phyloP scores from a whole-genome alignment of 2,797 vertebrate species.

The Onychomys torridus region DNA sequence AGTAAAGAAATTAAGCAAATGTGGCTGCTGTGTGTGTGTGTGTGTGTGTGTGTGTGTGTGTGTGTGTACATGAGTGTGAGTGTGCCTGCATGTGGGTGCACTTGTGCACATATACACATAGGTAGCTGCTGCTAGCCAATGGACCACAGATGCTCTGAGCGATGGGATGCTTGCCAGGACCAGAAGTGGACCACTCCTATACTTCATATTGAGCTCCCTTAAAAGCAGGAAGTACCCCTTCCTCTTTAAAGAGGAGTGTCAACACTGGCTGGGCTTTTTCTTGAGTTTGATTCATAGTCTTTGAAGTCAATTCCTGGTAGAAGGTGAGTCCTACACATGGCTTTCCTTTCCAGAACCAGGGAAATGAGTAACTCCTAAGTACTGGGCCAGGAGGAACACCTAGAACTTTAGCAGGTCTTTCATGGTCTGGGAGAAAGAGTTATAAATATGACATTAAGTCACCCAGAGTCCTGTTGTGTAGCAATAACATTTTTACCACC shows the following conservation, averaged over 20 bases:
- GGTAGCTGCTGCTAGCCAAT: not conserved
- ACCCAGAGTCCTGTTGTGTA: not conserved
- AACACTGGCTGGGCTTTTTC: slow-evolving; percentile 10
- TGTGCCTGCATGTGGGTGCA: not conserved
- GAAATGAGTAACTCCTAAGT: slow-evolving; percentile 71
- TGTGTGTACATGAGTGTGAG: too few species aligned
- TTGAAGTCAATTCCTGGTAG: slow-evolving; percentile 74
- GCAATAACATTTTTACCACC: not conserved
- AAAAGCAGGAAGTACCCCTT: slow-evolving; percentile 55
- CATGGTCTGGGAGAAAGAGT: not conserved
- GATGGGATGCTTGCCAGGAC: not conserved
- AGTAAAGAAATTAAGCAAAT: not conserved
- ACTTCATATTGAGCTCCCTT: not conserved
- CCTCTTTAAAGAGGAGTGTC: slow-evolving; percentile 17
- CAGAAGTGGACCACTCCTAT: slow-evolving; percentile 59
- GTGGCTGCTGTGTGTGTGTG: not conserved
- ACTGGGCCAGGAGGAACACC: slow-evolving; percentile 46
- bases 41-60: not conserved
- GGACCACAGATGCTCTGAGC: not conserved
- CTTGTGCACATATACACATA: not conserved
- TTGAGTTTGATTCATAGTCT: slow-evolving; percentile 53
- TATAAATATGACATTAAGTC: slow-evolving; percentile 18
- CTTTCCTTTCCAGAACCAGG: not conserved
- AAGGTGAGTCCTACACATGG: not conserved
- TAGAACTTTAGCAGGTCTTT: not conserved